Base-by-base conservation (phyloP, 2,888 invertebrate genomes). In the Agrypnus murinus region DNA sequence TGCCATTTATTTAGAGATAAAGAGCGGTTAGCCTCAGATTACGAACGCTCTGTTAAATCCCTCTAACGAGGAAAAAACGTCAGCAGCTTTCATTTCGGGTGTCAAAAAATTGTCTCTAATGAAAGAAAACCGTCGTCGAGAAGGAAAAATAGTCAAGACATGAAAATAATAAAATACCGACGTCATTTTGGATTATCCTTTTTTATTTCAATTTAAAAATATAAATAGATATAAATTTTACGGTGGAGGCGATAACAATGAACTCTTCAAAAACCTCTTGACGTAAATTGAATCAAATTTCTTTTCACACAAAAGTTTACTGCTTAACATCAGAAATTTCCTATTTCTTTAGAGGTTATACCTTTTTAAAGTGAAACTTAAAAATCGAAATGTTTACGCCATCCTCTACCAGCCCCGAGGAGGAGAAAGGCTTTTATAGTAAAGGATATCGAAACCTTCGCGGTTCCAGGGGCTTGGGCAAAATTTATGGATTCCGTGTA, bases 21-120 rank as follows among this genome's bases (percentile, higher is more conserved):
- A 66, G 72, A 69, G 65, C 69, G 66, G 69, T 72, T 72, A 72
- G 62, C 65, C 65, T 65, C 72, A 66, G 72, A 72, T 72, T 72
- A 72, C 69, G 45, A 46, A 65, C 65, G 69, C 69, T 69, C 65
- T 65, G 65, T 58, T 69, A 72, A 72, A 76, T 74, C 71, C 63
- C 69, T 40, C 53, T 75, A 75, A 75, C 73, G 73, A 74, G 72
- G 66, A 73, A 75, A 73, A 72, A 75, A 73, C 70, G 60, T 69
- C 70, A 69, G 43, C 63, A 66, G 69, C 65, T 73, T 73, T 73
- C 68, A 71, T 68, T 73, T 71, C 53, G 57, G 53, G 55, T 50
- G 71, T 73, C 71, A 71, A 73, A 72, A 72, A 67, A 68, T 63
- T 67, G 62, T 71, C 55, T 65, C 59, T 66, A 73, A 67, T 67